phyloP scores from a whole-genome alignment of 2,888 invertebrate species.

The Parthenolecanium corni region DNA sequence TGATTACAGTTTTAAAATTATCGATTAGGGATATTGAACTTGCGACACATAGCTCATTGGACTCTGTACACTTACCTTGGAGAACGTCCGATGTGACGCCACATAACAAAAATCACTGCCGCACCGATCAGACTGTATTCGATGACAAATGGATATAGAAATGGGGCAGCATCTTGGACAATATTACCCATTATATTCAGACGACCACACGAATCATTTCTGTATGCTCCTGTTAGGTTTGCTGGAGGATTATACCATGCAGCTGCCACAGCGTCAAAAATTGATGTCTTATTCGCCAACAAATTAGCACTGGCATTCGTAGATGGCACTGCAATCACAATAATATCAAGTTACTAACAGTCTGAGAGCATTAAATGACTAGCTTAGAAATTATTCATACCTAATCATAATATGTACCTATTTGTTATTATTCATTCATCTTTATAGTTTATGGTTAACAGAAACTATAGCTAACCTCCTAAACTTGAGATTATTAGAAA shows the following conservation, averaged over 20 bases:
- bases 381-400: no score
- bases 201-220: conserved; percentile 52
- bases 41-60: no score
- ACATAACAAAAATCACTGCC: conserved; percentile 91
- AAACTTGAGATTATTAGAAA: no score
- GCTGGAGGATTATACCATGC: conserved; percentile 5
- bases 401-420: no score
- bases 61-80: conserved; percentile 56
- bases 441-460: no score
- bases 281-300: no score
- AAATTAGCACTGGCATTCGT: conserved; percentile 21
- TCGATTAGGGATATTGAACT: no score
- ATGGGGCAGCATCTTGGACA: conserved; percentile 85
- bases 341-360: no score
- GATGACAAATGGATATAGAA: conserved; percentile 89
- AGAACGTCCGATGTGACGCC: conserved; percentile 85
- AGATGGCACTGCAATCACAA: neutral
- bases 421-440: no score
- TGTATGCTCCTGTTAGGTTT: conserved; percentile 35
- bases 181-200: conserved; percentile 86
- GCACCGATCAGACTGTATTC: conserved; percentile 92
- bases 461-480: no score
- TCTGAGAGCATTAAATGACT: no score
- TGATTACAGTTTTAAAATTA: neutral
- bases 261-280: conserved; percentile 4